A percentile compares a stretch with the other conserved stretches of the same genome.
Evolutionary conservation across 2,113 vertebrate species (phyloP).

Genomic region (Datnioides undecimradiatus): DNA sequence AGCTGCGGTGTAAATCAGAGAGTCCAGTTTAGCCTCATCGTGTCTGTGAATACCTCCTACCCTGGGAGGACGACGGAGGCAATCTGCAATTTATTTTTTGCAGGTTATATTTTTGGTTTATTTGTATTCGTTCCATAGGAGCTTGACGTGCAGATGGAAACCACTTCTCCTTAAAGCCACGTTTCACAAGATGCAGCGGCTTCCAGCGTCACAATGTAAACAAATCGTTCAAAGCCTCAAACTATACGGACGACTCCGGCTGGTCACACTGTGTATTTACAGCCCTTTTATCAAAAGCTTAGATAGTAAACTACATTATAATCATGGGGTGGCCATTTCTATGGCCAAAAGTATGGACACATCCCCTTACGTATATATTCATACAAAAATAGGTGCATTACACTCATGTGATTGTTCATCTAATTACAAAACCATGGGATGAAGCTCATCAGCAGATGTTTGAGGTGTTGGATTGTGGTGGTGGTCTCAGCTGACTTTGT

Average conservation of each 20-base stretch:
- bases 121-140: slow-evolving; percentile 10
- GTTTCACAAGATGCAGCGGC: neutral
- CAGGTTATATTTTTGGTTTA: slow-evolving; percentile 16
- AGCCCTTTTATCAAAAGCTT: neutral
- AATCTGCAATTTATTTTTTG: slow-evolving; percentile 12
- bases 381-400: neutral
- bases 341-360: neutral
- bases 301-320: neutral
- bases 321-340: neutral
- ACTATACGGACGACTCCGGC: neutral
- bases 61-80: neutral
- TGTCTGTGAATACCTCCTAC: slow-evolving; percentile 30
- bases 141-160: neutral
- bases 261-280: neutral
- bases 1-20: slow-evolving; percentile 33
- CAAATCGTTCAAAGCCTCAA: neutral
- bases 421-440: no score
- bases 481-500: no score
- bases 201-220: neutral
- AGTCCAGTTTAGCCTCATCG: slow-evolving; percentile 7
- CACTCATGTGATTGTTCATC: neutral
- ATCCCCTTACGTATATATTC: no score
- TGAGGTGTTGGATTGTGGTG: no score
- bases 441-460: no score
- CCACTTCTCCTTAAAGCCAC: neutral